These are phyloP conservation scores for Lasiurus borealis DNA, from an alignment of 2,113 vertebrate species.

Conservation along the genomic window DNA sequence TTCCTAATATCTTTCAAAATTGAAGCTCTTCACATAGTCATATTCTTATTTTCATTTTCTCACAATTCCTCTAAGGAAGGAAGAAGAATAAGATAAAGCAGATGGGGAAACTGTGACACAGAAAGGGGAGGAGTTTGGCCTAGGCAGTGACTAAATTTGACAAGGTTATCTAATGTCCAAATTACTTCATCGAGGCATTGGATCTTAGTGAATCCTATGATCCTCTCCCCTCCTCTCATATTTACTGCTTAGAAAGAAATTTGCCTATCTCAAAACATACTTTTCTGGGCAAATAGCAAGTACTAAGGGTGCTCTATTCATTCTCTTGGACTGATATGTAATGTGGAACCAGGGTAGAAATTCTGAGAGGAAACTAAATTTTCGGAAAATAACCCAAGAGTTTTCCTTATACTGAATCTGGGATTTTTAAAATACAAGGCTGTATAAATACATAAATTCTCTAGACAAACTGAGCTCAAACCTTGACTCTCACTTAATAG, in stretches of 20 bases:
- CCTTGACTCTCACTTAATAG: neutral
- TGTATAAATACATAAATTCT: neutral
- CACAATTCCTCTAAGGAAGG: neutral
- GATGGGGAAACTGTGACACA: neutral
- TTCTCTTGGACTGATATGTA: neutral
- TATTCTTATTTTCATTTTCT: neutral
- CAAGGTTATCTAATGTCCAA: neutral
- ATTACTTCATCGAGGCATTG: neutral
- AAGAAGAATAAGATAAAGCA: neutral
- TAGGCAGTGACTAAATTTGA: neutral
- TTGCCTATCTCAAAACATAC: neutral
- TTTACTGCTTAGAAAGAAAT: slow-evolving; percentile 1
- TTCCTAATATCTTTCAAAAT: neutral
- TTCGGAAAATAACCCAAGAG: neutral
- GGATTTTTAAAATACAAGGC: neutral
- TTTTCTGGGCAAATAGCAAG: neutral
- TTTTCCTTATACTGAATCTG: neutral
- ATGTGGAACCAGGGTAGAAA: neutral
- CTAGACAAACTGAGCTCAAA: neutral
- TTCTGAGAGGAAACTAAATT: neutral
- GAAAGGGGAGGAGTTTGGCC: neutral
- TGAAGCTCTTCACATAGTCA: neutral
- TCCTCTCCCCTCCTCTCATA: neutral
- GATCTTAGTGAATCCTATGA: neutral
- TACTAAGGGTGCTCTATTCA: neutral